Percentiles rank a stretch among this genome's conserved stretches.
Conservation (phyloP, 2,113 vertebrate species). For the Epinephelus cyanopodus region DNA sequence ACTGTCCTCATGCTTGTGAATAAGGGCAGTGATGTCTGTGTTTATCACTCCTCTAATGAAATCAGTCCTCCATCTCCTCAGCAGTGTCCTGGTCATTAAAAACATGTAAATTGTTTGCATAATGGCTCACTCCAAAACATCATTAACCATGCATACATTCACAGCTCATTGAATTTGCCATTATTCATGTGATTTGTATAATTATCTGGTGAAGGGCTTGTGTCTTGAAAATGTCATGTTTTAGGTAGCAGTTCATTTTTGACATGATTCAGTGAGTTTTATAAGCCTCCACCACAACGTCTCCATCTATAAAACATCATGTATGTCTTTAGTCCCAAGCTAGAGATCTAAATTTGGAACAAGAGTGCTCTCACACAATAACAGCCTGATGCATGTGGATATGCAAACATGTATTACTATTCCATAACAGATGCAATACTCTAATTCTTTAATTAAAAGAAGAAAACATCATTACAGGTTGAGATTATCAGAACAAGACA, state of each 20-base stretch:
- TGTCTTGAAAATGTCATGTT: slow-evolving; percentile 14
- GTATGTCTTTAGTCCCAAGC: too few species aligned
- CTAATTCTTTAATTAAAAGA: slow-evolving; percentile 30
- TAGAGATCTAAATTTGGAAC: neutral
- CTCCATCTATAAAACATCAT: too few species aligned
- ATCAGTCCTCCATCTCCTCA: slow-evolving; percentile 16
- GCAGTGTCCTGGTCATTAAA: slow-evolving; percentile 50
- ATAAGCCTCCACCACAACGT: neutral
- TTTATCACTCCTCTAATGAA: slow-evolving; percentile 6
- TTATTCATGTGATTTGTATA: slow-evolving; percentile 44
- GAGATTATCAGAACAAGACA: slow-evolving; percentile 7
- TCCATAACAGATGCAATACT: neutral
- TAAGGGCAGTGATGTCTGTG: slow-evolving; percentile 7
- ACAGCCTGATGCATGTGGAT: neutral
- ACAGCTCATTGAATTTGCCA: slow-evolving; percentile 33
- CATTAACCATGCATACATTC: slow-evolving; percentile 49
- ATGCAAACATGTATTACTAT: too few species aligned
- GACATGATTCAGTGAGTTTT: neutral
- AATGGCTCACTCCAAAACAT: slow-evolving; percentile 45
- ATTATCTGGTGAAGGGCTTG: slow-evolving; percentile 9
- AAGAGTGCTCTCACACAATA: too few species aligned
- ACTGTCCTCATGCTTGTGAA: slow-evolving; percentile 32
- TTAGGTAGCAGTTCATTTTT: neutral
- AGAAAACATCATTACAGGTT: slow-evolving; percentile 30
- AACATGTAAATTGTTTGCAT: slow-evolving; percentile 42